Conservation (phyloP, 2,113 vertebrate genomes). For the Peromyscus californicus region DNA sequence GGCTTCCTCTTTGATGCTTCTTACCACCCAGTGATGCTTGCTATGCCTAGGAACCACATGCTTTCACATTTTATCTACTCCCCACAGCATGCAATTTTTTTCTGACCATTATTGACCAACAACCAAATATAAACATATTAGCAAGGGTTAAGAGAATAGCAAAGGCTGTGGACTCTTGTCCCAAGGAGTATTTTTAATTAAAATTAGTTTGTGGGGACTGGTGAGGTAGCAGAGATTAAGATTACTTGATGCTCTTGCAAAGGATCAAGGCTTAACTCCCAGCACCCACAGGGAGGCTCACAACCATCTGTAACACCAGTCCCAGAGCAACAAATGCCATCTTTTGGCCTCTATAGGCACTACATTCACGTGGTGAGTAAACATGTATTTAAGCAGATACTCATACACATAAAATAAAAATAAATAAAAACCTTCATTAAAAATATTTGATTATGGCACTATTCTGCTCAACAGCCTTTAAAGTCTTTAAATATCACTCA, state of each 20-base stretch:
- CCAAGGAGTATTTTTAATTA: neutral
- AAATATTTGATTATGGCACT: neutral
- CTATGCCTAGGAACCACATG: neutral
- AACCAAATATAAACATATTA: neutral
- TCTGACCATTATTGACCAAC: neutral
- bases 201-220: neutral
- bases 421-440: neutral
- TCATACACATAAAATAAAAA: neutral
- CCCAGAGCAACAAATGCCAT: neutral
- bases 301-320: neutral
- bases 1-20: neutral
- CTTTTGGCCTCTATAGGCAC: neutral
- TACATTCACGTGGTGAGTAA: neutral
- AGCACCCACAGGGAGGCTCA: neutral
- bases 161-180: neutral
- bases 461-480: neutral
- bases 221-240: neutral
- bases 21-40: neutral
- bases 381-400: too few relatives aligned
- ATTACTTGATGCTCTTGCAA: neutral
- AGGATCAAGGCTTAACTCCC: neutral
- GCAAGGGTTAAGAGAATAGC: neutral
- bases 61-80: neutral
- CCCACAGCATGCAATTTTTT: too few relatives aligned
- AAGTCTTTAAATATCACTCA: neutral